These are phyloP conservation scores for Gisinianus flammeolus DNA, from an alignment of 2,888 invertebrate genomes.

Conservation along the genomic window DNA sequence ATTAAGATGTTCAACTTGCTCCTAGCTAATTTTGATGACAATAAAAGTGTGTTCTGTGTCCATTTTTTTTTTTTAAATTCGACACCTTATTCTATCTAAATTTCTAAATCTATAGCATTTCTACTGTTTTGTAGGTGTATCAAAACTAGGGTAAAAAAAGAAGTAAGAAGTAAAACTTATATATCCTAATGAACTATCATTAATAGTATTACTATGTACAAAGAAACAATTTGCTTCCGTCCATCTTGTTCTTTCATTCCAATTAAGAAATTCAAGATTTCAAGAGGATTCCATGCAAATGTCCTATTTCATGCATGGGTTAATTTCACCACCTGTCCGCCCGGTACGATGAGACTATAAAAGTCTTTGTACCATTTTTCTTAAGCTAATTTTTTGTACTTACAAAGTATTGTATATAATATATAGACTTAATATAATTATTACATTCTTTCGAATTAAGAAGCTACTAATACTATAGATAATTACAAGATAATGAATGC, in stretches of 20 bases:
- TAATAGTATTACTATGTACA: conserved; percentile 46
- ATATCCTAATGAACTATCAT: conserved; percentile 18
- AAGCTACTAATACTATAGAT: background rate
- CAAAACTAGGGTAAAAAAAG: no score
- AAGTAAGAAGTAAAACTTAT: no score
- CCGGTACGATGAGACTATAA: conserved; percentile 29
- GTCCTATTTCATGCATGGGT: conserved; percentile 50
- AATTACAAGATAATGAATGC: no score
- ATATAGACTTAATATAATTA: background rate
- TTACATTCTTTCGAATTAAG: background rate
- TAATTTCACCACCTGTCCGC: conserved; percentile 43
- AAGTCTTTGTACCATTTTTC: conserved; percentile 12
- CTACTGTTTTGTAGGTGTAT: no score
- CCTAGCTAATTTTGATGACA: no score
- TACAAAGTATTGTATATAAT: background rate
- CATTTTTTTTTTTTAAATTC: no score
- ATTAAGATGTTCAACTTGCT: no score
- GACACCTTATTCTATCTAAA: no score
- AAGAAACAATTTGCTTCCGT: conserved; percentile 40
- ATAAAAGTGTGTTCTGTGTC: no score
- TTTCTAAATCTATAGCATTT: no score
- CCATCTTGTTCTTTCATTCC: conserved; percentile 8
- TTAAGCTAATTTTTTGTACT: conserved; percentile 19
- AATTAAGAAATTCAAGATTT: background rate
- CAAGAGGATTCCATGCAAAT: conserved; percentile 16